phyloP scores from a whole-genome alignment of 2,113 vertebrate species.

The Anguilla rostrata region DNA sequence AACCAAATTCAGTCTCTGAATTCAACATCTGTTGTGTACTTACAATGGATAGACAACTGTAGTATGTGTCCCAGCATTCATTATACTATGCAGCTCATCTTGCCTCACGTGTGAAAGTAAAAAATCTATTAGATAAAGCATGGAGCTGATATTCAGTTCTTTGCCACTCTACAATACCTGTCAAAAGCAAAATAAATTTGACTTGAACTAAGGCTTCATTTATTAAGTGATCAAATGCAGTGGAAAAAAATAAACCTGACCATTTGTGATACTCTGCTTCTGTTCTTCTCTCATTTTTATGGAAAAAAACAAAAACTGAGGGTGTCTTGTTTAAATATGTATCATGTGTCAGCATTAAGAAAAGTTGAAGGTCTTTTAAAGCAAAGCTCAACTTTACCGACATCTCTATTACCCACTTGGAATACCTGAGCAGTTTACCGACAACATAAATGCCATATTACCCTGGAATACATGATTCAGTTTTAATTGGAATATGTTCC shows the following conservation, averaged over 20 bases:
- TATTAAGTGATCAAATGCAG: not conserved
- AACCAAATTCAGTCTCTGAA: slow-evolving; percentile 5
- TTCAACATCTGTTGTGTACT: not conserved
- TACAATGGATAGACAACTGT: not conserved
- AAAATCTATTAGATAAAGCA: not conserved
- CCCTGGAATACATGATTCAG: not conserved
- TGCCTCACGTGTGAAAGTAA: slow-evolving; percentile 8
- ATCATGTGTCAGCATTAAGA: not conserved
- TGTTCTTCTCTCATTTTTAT: not conserved
- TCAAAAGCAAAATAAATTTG: not conserved
- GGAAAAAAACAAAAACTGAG: not conserved
- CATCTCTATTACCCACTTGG: not conserved
- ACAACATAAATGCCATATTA: not conserved
- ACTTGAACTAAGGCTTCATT: not conserved
- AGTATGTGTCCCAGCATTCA: not conserved
- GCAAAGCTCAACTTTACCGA: not conserved
- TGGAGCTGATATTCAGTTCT: not conserved
- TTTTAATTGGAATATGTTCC: not conserved
- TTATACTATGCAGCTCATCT: slow-evolving; percentile 14
- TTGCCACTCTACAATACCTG: not conserved
- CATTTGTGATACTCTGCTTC: not conserved
- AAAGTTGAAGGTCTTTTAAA: not conserved
- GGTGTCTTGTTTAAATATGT: not conserved
- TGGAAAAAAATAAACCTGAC: not conserved
- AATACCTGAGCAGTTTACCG: not conserved